Evolutionary conservation across 2,888 invertebrate genomes (phyloP).

Genomic region (Psococerastis gibbosa): DNA sequence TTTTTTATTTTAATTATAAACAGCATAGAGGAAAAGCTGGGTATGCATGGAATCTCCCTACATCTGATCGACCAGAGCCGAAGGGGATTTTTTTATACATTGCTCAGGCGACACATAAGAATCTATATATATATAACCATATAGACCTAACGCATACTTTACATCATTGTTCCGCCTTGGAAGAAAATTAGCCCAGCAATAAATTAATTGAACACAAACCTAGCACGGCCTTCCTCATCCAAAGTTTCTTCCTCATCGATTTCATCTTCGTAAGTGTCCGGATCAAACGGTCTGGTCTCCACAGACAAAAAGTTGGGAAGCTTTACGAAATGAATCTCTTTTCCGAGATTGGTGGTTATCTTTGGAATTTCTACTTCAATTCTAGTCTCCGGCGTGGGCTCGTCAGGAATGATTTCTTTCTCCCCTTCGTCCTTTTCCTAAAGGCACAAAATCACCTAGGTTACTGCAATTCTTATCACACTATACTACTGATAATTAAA

Average conservation of each 20-base stretch:
- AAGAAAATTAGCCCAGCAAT: not conserved
- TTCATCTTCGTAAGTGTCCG: constrained; percentile 91
- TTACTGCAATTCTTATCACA: too few species aligned
- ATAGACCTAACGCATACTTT: not conserved
- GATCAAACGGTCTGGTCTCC: constrained; percentile 91
- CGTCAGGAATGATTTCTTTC: constrained; percentile 53
- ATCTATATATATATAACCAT: constrained; percentile 5
- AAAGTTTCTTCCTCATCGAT: constrained; percentile 95
- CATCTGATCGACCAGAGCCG: too few species aligned
- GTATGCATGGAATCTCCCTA: too few species aligned
- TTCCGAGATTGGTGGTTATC: constrained; percentile 80
- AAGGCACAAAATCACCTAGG: too few species aligned
- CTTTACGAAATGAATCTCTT: constrained; percentile 88
- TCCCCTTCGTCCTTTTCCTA: too few species aligned
- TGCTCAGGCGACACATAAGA: too few species aligned
- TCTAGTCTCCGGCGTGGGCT: constrained; percentile 74
- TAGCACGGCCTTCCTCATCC: constrained; percentile 91
- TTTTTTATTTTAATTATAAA: too few species aligned
- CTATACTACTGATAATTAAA: too few species aligned
- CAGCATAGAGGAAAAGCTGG: too few species aligned
- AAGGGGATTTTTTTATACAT: too few species aligned
- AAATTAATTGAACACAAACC: constrained; percentile 27
- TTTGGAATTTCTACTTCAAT: constrained; percentile 95
- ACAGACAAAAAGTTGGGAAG: constrained; percentile 96
- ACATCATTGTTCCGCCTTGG: not conserved